Evolutionary conservation across 1,140 invertebrate genomes (phyloP).

Genomic region (Heliconius melpomene): DNA sequence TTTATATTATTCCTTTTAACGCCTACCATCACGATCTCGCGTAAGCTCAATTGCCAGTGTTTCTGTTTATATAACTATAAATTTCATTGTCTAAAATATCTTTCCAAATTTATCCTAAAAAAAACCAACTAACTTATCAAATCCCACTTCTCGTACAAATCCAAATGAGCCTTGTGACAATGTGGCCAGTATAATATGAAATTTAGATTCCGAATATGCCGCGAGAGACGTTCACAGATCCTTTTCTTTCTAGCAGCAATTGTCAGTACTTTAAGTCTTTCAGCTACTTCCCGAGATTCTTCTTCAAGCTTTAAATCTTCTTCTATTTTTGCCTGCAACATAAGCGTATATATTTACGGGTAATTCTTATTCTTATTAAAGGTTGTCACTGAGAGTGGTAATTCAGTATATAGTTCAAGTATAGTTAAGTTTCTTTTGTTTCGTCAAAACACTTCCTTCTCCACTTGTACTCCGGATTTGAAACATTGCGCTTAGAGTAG

Average conservation of each 20-base stretch:
- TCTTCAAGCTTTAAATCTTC: slow-evolving; percentile 54
- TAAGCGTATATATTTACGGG: background rate
- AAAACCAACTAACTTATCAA: slow-evolving; percentile 54
- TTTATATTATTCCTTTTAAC: no score
- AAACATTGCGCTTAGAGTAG: background rate
- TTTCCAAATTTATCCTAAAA: background rate
- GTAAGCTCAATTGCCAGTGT: no score
- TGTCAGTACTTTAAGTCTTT: slow-evolving; percentile 56
- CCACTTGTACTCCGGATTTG: background rate
- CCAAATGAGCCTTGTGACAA: slow-evolving; percentile 71
- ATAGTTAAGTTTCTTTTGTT: no score
- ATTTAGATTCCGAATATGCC: slow-evolving; percentile 49
- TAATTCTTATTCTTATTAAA: no score
- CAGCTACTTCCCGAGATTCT: slow-evolving; percentile 45
- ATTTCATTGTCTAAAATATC: no score
- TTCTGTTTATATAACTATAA: no score
- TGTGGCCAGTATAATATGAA: slow-evolving; percentile 75
- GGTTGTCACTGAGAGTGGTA: no score
- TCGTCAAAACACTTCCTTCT: no score
- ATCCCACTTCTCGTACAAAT: slow-evolving; percentile 75
- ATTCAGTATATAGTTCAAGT: no score
- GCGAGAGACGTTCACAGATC: slow-evolving; percentile 54
- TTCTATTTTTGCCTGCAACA: slow-evolving; percentile 56
- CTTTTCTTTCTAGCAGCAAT: slow-evolving; percentile 66
- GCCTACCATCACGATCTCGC: no score